phyloP scores from a whole-genome alignment of 1,140 invertebrate species.

The Phenacoccus solenopsis region DNA sequence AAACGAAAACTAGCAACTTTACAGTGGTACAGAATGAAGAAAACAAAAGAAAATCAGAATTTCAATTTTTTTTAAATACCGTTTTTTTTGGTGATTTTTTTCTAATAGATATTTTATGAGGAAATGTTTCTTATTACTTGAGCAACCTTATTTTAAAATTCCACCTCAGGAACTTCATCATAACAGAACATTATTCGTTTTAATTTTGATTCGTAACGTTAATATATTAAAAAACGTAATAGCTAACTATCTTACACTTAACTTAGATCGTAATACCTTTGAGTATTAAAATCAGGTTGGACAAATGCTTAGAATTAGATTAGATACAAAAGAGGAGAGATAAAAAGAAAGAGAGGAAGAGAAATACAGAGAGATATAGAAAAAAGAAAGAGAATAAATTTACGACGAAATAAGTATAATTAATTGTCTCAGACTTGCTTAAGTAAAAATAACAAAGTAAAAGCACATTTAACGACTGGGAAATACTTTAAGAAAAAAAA shows the following conservation, averaged over 20 bases:
- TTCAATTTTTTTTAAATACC: too few relatives aligned
- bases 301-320: constrained; percentile 1
- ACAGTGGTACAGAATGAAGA: too few relatives aligned
- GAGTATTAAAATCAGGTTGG: constrained; percentile 7
- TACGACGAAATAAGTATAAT: background rate
- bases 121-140: too few relatives aligned
- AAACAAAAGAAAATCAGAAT: too few relatives aligned
- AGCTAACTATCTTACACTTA: background rate
- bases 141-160: too few relatives aligned
- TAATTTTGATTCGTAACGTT: background rate
- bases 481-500: constrained; percentile 1
- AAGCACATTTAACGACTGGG: background rate
- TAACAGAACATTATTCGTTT: too few relatives aligned
- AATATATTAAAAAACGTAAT: background rate
- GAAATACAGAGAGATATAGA: background rate
- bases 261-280: background rate
- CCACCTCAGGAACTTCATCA: too few relatives aligned
- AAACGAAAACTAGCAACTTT: too few relatives aligned
- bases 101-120: too few relatives aligned
- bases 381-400: background rate
- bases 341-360: background rate
- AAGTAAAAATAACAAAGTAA: constrained; percentile 1
- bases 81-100: too few relatives aligned
- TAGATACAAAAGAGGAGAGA: background rate
- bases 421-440: constrained; percentile 10